Base-by-base conservation (phyloP, 92 coral and sea anemone genomes). In the Siderastrea radians region DNA sequence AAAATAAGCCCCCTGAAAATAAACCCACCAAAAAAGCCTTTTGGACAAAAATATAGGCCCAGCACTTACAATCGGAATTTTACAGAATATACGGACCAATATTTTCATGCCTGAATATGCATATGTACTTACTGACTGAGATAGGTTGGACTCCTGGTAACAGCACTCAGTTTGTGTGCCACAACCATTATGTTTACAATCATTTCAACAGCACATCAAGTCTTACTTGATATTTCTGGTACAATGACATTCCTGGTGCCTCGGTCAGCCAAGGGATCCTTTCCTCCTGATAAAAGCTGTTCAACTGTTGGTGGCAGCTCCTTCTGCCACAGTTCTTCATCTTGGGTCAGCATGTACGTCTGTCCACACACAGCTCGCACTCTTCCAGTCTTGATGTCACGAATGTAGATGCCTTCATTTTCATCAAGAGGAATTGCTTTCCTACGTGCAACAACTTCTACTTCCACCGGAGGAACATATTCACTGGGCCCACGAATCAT, bases 401-500 rank as follows among this genome's bases (percentile, higher is more conserved):
- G 97, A 1, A 98, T 96, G 62, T 98, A 98, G 74, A 98, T 98
- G 49, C 99, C 99, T 83, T 98, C 99, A 83, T 98, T 98, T 72
- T 98, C 98, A 86, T 98, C 99, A 45, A 98, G 88, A 54, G 99
- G 99, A 60, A 98, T 98, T 45, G 99, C 99, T 88, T 95, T 98
- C 17, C 98, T 90, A 65, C 90, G 89, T 62, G 98, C 96, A 38
- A 86, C 91, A 70, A 98, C 99, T 87, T 98, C 99, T 3, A 98
- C 98, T 68, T 98, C 93, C 3, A 98, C 99, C 14, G 98, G 98
- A 38, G 99, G 99, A 68, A 98, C 98, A 81, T 98, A 98, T 83
- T 98, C 99, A 79, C 96, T 95, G 73, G 99, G 99, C 50, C 99
- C 99, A 67, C 99, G 90, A 81, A 98, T 98, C 99, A 98, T 98